Percentiles rank a stretch among this genome's conserved stretches.
Conservation (phyloP, 2,113 vertebrate genomes). For the Onychostruthus taczanowskii region DNA sequence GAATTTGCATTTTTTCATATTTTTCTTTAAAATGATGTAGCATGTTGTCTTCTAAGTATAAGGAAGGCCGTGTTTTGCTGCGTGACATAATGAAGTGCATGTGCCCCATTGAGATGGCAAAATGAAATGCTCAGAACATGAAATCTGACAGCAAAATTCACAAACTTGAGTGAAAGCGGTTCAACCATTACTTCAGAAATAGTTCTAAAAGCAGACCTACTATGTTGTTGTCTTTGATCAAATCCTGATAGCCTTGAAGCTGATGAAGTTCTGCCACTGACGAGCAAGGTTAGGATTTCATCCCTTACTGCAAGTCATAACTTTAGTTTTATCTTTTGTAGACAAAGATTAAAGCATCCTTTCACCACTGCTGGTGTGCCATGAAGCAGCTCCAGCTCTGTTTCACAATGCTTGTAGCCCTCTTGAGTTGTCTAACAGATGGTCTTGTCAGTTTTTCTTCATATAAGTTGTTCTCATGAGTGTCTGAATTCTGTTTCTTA, state of each 20-base stretch:
- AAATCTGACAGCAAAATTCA: neutral
- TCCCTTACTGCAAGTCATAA: neutral
- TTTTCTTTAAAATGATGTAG: neutral
- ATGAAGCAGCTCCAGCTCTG: neutral
- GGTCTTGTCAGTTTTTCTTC: neutral
- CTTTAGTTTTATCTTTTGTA: neutral
- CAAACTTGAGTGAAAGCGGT: neutral
- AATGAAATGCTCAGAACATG: neutral
- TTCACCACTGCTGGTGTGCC: neutral
- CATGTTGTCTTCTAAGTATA: neutral
- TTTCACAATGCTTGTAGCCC: neutral
- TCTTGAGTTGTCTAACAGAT: neutral
- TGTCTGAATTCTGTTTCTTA: neutral
- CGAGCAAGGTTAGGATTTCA: neutral
- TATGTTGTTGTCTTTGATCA: neutral
- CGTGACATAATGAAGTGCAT: neutral
- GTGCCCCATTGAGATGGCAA: neutral
- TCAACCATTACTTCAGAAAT: neutral
- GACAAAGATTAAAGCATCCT: neutral
- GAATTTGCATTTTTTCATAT: neutral
- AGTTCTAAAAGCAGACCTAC: neutral
- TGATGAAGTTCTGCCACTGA: neutral
- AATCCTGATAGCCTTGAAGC: neutral
- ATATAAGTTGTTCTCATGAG: neutral
- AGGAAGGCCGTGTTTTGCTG: neutral